These are phyloP conservation scores for Macroteleia sp. DNA, from an alignment of 2,888 invertebrate species.

Conservation along the genomic window DNA sequence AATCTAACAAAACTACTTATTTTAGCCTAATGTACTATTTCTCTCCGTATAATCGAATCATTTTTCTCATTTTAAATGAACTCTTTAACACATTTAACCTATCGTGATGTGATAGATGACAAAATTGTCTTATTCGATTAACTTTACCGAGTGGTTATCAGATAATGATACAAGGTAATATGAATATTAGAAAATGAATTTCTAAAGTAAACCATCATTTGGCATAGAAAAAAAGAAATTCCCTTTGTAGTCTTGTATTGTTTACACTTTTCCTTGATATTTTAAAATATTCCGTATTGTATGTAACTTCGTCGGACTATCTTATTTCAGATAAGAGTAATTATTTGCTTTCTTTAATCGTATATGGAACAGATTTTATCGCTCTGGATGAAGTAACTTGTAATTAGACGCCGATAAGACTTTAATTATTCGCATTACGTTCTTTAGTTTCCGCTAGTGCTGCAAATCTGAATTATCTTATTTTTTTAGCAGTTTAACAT, in stretches of 20 bases:
- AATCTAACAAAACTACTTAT: too few species aligned
- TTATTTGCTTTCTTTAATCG: conserved; percentile 41
- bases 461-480: background rate
- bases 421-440: conserved; percentile 35
- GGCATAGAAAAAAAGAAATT: background rate
- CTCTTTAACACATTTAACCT: too few species aligned
- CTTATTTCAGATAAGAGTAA: conserved; percentile 10
- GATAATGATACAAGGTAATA: too few species aligned
- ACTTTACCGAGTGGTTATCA: too few species aligned
- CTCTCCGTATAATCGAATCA: too few species aligned
- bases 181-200: too few species aligned
- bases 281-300: conserved; percentile 32
- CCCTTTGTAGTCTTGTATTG: background rate
- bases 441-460: conserved; percentile 1
- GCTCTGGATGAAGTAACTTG: conserved; percentile 27
- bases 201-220: background rate
- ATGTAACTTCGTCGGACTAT: conserved; percentile 14
- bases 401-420: conserved; percentile 45
- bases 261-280: background rate
- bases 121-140: too few species aligned
- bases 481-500: too few species aligned
- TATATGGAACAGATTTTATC: conserved; percentile 46
- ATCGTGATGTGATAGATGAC: too few species aligned
- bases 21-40: too few species aligned
- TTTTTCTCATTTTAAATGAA: too few species aligned